These are phyloP conservation scores for Eubasilissa splendida DNA, from an alignment of 2,888 invertebrate species.

Conservation along the genomic window DNA sequence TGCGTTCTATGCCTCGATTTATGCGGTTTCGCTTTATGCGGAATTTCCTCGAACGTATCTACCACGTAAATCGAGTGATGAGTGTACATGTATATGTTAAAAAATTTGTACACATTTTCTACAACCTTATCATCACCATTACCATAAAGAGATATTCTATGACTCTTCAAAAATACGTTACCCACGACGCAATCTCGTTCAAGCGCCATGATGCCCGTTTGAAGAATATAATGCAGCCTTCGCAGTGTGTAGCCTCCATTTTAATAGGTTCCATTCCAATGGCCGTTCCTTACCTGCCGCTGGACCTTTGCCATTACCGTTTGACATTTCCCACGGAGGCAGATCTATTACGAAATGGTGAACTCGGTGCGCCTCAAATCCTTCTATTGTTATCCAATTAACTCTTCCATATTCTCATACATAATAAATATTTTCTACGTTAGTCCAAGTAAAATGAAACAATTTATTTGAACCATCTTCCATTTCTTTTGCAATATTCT, in stretches of 20 bases:
- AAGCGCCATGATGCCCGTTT: neutral
- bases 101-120: too few species aligned
- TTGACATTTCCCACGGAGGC: slow-evolving; percentile 56
- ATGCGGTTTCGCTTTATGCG: too few species aligned
- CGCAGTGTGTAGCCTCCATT: neutral
- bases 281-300: slow-evolving; percentile 16
- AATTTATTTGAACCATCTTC: too few species aligned
- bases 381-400: slow-evolving; percentile 5
- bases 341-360: slow-evolving; percentile 45
- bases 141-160: too few species aligned
- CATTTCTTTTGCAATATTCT: too few species aligned
- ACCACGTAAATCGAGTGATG: too few species aligned
- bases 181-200: too few species aligned
- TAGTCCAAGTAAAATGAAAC: too few species aligned
- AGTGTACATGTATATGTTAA: too few species aligned
- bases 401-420: neutral
- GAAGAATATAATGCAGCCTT: neutral
- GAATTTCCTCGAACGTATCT: too few species aligned
- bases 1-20: too few species aligned
- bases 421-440: neutral
- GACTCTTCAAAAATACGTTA: neutral
- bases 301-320: slow-evolving; percentile 50
- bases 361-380: slow-evolving; percentile 31
- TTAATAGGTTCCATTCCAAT: slow-evolving; percentile 16
- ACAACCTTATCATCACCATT: too few species aligned